phyloP scores from a whole-genome alignment of 1,140 invertebrate species.

The Saccostrea glomerata region DNA sequence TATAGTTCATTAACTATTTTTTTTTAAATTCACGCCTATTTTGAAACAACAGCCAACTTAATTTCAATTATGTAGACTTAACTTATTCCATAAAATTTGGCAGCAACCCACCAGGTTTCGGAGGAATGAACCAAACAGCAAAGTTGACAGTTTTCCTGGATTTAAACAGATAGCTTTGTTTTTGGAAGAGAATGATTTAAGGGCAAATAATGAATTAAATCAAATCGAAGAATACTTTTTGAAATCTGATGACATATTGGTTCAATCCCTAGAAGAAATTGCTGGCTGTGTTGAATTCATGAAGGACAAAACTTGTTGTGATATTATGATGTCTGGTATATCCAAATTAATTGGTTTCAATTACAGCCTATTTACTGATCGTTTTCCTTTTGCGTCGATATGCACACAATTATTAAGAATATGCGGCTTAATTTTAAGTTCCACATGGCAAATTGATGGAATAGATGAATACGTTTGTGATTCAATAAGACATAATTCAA shows the following conservation, averaged over 20 bases:
- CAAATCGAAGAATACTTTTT: not conserved
- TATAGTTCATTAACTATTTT: no score
- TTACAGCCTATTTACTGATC: not conserved
- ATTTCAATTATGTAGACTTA: no score
- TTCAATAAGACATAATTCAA: not conserved
- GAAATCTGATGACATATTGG: not conserved
- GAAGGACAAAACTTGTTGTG: not conserved
- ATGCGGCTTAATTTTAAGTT: not conserved
- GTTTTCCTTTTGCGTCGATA: not conserved
- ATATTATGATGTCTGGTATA: not conserved
- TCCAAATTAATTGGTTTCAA: not conserved
- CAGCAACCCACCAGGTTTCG: not conserved
- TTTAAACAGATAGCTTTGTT: not conserved
- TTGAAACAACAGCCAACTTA: no score
- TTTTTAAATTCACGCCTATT: no score
- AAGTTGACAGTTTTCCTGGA: not conserved
- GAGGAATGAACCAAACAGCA: not conserved
- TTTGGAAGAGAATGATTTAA: not conserved
- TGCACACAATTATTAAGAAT: not conserved
- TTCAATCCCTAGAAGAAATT: not conserved
- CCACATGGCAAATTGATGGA: not conserved
- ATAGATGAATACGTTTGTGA: not conserved
- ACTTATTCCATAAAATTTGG: no score
- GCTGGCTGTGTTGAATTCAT: not conserved
- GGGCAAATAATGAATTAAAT: not conserved